These are phyloP conservation scores for Limenitis camilla DNA, from an alignment of 2,888 invertebrate species.

Conservation along the genomic window DNA sequence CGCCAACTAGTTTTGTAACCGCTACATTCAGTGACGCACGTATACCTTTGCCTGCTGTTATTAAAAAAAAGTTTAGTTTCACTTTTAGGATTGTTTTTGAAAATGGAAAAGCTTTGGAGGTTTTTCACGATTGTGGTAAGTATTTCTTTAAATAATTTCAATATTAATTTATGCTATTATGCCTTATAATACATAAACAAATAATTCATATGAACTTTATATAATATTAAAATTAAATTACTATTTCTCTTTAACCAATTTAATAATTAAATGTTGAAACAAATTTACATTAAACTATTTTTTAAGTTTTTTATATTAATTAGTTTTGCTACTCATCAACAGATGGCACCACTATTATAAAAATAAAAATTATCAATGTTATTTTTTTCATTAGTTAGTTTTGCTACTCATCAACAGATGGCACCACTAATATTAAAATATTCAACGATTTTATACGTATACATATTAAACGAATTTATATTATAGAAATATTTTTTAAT, in stretches of 20 bases:
- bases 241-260: too few species aligned
- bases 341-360: constrained; percentile 20
- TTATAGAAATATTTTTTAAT: not conserved
- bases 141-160: too few species aligned
- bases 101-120: constrained; percentile 34
- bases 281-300: too few species aligned
- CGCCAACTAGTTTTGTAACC: constrained; percentile 34
- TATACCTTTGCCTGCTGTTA: constrained; percentile 17
- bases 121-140: constrained; percentile 35
- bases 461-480: too few species aligned
- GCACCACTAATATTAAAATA: constrained; percentile 2
- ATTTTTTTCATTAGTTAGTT: not conserved
- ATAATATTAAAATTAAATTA: too few species aligned
- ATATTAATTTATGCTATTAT: too few species aligned
- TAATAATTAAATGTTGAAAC: too few species aligned
- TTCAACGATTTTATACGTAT: too few species aligned
- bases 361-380: not conserved
- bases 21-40: constrained; percentile 32
- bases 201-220: not conserved
- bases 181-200: not conserved
- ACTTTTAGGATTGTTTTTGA: constrained; percentile 12
- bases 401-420: constrained; percentile 23
- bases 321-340: constrained; percentile 14
- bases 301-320: too few species aligned
- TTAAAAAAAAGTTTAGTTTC: constrained; percentile 5